Conservation (phyloP, 2,113 vertebrate genomes). For the Rhombomys opimus region DNA sequence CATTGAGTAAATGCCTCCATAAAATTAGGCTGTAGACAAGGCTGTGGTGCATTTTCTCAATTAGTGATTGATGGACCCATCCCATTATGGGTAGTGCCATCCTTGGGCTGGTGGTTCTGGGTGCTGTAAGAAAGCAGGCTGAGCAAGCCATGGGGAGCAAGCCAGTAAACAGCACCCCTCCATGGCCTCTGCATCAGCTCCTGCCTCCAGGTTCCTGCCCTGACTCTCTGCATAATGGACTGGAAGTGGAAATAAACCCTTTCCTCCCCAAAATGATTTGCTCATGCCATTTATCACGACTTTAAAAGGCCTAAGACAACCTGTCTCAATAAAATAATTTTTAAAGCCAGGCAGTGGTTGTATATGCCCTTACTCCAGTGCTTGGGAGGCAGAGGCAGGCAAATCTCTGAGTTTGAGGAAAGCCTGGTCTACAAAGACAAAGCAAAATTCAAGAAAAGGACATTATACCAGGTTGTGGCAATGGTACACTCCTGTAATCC, state of each 20-base stretch:
- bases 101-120: background rate
- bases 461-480: no score
- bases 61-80: no score
- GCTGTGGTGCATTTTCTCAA: background rate
- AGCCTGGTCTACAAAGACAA: background rate
- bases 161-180: background rate
- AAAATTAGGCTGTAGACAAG: background rate
- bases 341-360: no score
- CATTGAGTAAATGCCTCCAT: background rate
- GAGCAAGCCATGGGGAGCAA: background rate
- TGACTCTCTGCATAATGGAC: background rate
- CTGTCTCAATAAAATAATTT: background rate
- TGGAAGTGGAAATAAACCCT: background rate
- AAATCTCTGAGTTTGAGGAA: no score
- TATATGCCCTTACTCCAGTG: no score
- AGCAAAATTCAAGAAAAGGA: background rate
- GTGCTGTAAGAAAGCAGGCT: background rate
- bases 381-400: no score
- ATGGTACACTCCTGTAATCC: background rate
- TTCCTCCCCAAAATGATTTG: background rate
- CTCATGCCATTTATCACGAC: background rate
- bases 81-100: background rate
- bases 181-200: background rate
- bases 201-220: background rate
- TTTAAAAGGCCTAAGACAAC: background rate